A percentile compares a stretch with the other conserved stretches of the same genome.
Evolutionary conservation across 1,140 invertebrate species (phyloP).

Genomic region (Coelopa frigida): DNA sequence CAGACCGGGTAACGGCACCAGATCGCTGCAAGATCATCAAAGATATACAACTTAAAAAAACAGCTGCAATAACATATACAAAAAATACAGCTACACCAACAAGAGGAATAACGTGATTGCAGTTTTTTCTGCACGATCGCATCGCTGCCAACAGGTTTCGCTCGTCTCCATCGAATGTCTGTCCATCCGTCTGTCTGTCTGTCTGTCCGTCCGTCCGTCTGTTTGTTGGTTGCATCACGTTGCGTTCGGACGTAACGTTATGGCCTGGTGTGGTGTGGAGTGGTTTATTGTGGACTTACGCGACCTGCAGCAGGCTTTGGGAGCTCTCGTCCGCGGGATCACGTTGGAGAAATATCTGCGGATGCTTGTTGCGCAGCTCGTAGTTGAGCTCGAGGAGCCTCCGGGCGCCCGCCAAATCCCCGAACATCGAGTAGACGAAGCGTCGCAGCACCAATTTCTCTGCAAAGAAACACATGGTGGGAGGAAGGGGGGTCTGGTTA

Average conservation of each 20-base stretch:
- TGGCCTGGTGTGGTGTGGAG: no score
- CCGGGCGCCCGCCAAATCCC: conserved; percentile 52
- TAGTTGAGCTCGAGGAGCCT: conserved; percentile 58
- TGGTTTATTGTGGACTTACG: no score
- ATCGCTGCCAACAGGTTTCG: no score
- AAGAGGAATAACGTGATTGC: no score
- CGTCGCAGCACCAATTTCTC: conserved; percentile 25
- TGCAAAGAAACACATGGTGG: no score
- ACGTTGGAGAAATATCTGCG: conserved; percentile 58
- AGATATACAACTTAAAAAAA: not conserved
- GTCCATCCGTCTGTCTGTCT: no score
- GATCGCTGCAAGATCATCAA: conserved; percentile 22
- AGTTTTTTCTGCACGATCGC: no score
- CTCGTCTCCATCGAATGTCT: no score
- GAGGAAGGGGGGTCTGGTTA: no score
- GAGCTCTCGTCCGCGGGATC: conserved; percentile 53
- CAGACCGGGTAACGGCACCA: conserved; percentile 51
- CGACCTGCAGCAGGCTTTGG: conserved; percentile 51
- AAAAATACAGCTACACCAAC: conserved; percentile 4
- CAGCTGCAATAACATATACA: not conserved
- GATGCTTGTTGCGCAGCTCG: conserved; percentile 53
- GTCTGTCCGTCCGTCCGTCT: no score
- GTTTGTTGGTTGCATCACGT: no score
- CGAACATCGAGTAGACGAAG: conserved; percentile 46
- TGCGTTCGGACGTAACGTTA: no score